Conservation (phyloP, 2,797 vertebrate species). For the Harpia harpyja region DNA sequence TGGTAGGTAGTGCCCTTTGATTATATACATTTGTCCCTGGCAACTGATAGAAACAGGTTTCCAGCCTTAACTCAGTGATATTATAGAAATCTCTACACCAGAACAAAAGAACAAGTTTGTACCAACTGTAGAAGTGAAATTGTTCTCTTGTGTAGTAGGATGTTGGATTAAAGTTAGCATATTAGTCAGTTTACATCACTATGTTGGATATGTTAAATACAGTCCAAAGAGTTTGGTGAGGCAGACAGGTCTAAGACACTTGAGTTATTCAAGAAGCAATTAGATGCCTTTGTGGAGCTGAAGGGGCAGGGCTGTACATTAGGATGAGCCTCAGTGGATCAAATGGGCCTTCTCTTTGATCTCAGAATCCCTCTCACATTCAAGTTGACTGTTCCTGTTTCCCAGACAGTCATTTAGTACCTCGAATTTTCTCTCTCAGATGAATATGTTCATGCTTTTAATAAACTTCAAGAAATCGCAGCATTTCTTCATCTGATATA, state of each 20-base stretch:
- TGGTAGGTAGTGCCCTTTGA: background rate
- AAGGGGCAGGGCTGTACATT: background rate
- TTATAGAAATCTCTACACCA: background rate
- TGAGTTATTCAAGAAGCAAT: background rate
- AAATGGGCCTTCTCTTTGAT: background rate
- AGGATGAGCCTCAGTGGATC: background rate
- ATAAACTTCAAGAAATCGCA: background rate
- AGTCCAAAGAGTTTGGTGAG: background rate
- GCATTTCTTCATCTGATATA: background rate
- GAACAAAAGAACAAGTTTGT: background rate
- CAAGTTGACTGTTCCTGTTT: background rate
- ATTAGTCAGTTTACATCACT: background rate
- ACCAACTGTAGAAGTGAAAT: background rate
- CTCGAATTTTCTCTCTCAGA: background rate
- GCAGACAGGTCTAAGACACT: background rate
- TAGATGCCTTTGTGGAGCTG: background rate
- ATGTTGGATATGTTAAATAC: background rate
- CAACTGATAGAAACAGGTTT: background rate
- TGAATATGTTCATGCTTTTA: background rate
- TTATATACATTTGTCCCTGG: background rate
- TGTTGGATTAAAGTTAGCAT: background rate
- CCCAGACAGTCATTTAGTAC: background rate
- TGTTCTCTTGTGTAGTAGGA: background rate
- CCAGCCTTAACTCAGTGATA: background rate
- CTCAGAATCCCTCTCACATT: background rate